A percentile compares a stretch with the other conserved stretches of the same genome.
These are phyloP conservation scores for Ursus arctos DNA, from an alignment of 2,113 vertebrate genomes.

Conservation along the genomic window DNA sequence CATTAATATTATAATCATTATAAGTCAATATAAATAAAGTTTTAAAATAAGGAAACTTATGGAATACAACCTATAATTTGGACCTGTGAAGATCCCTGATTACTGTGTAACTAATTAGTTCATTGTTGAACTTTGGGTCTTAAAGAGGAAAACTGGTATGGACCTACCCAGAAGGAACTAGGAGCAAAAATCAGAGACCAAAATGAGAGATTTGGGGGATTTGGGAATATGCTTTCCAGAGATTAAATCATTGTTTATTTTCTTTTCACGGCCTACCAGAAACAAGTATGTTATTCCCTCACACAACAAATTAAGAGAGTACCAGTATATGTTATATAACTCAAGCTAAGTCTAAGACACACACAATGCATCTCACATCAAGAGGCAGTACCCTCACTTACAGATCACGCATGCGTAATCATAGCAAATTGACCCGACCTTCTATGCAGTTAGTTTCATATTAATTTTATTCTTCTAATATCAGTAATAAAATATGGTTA, in stretches of 20 bases:
- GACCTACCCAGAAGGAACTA: background rate
- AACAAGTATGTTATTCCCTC: background rate
- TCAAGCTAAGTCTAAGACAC: background rate
- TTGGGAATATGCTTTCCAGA: background rate
- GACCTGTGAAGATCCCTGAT: background rate
- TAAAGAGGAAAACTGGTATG: background rate
- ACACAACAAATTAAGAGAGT: slow-evolving; percentile 30
- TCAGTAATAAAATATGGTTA: slow-evolving; percentile 39
- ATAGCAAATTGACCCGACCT: background rate
- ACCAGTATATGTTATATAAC: background rate
- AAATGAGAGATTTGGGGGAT: too few species aligned
- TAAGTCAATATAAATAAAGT: background rate
- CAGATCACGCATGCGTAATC: background rate
- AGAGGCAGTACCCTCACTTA: background rate
- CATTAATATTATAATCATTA: background rate
- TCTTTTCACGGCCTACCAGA: background rate
- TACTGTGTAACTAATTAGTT: slow-evolving; percentile 8
- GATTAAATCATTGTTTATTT: background rate
- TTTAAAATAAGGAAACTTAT: background rate
- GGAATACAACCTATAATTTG: background rate
- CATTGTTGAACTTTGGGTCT: background rate
- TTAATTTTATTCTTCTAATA: slow-evolving; percentile 42
- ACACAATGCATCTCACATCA: slow-evolving; percentile 1
- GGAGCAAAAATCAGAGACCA: background rate
- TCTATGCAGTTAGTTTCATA: background rate